phyloP scores from a whole-genome alignment of 2,797 vertebrate genomes.

The Periparus ater region DNA sequence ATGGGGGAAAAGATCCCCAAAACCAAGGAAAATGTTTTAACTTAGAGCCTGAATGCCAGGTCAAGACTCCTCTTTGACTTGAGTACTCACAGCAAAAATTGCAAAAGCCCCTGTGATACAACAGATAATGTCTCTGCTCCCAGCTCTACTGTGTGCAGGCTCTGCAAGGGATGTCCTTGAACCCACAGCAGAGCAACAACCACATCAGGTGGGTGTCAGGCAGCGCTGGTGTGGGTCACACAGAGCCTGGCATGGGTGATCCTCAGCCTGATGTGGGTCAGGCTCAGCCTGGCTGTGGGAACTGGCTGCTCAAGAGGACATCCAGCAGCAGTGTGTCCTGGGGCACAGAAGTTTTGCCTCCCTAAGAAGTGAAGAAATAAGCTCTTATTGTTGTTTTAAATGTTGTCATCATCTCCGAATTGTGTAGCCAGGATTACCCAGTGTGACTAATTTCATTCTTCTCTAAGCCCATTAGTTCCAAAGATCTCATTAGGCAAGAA shows the following conservation, averaged over 20 bases:
- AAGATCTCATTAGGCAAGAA: conserved; percentile 20
- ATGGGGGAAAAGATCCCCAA: fast-evolving
- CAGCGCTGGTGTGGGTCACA: neutral
- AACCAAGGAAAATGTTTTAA: neutral
- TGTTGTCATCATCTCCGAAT: neutral
- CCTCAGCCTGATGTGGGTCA: neutral
- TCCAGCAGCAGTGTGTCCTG: neutral
- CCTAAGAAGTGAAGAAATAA: neutral
- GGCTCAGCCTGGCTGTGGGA: neutral
- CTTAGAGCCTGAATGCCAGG: neutral
- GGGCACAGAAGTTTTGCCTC: neutral
- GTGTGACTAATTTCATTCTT: conserved; percentile 2
- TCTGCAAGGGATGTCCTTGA: neutral
- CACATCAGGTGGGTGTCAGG: neutral
- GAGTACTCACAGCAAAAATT: neutral
- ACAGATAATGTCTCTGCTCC: neutral
- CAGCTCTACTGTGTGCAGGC: neutral
- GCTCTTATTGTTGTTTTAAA: neutral
- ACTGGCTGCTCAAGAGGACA: neutral
- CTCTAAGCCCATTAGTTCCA: neutral
- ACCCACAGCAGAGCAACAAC: neutral
- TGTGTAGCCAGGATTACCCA: neutral
- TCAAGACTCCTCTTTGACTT: neutral
- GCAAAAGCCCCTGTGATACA: too few species aligned
- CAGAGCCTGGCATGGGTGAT: neutral